Evolutionary conservation across 1,140 invertebrate species (phyloP), one percentile per base, ranked within the genome.

Genomic region (Ectropis grisescens): DNA sequence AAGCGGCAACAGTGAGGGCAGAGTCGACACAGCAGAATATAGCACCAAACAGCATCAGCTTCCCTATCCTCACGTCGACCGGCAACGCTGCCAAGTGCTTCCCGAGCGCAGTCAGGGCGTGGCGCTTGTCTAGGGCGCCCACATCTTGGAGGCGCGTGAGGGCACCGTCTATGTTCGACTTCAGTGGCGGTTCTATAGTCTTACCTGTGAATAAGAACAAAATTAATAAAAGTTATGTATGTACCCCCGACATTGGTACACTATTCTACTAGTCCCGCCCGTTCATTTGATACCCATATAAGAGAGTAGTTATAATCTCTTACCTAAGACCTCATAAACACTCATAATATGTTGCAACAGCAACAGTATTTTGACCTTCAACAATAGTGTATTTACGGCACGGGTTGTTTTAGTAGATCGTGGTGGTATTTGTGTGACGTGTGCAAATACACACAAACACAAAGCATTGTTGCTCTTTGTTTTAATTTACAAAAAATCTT

Each of bases 11-110:
- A 5, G 95, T 98, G 0, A 98, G 81, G 0, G 96, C 89, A 1
- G 96, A 96, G 80, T 98, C 95, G 2, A 98, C 84, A 70, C 96
- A 98, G 54, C 93, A 94, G 50, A 98, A 92, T 32, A 97, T 93
- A 11, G 95, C 90, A 0, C 95, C 93, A 55, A 93, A 95, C 0
- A 98, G 66, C 79, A 98, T 91, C 58, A 98, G 85, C 82, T 97
- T 95, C 10, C 93, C 94, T 36, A 96, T 91, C 50, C 92, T 74
- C 1, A 95, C 96, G 57, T 98, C 96, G 0, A 98, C 89, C 0
- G 96, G 95, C 19, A 98, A 72, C 10, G 95, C 89, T 1, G 95
- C 89, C 13, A 98, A 79, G 78, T 98, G 94, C 43, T 90, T 87
- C 1, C 97, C 97, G 2, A 99, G 81, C 15, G 96, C 88, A 0